A percentile compares a stretch with the other conserved stretches of the same genome.
Evolutionary conservation across 2,888 invertebrate genomes (phyloP).

Genomic region (Phragmatobia fuliginosa): DNA sequence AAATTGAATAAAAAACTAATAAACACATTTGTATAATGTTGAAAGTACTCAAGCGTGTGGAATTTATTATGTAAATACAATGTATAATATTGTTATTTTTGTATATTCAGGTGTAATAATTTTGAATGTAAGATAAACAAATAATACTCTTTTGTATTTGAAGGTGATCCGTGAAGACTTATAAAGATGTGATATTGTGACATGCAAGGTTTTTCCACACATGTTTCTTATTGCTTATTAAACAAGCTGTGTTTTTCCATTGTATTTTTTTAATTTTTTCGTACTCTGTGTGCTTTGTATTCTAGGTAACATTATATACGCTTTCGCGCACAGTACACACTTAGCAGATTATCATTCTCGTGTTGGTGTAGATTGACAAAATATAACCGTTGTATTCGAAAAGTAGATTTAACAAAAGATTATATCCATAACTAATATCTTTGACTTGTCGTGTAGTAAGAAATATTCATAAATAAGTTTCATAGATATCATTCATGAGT

Average conservation of each 20-base stretch:
- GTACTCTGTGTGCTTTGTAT: neutral
- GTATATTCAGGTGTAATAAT: slow-evolving; percentile 12
- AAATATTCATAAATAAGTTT: neutral
- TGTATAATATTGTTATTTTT: slow-evolving; percentile 10
- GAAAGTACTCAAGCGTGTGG: neutral
- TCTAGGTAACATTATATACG: neutral
- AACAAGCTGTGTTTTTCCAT: neutral
- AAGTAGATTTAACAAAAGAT: neutral
- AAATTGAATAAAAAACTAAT: neutral
- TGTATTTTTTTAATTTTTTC: neutral
- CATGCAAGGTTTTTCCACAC: slow-evolving; percentile 17
- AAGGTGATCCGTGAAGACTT: slow-evolving; percentile 16
- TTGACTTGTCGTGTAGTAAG: neutral
- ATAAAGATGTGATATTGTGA: slow-evolving; percentile 12
- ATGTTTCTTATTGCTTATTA: neutral
- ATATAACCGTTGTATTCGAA: neutral
- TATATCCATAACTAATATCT: too few relatives aligned
- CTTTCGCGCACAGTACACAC: neutral
- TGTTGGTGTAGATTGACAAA: neutral
- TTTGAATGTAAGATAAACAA: slow-evolving; percentile 11
- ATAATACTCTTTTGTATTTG: slow-evolving; percentile 11
- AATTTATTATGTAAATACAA: neutral
- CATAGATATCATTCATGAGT: too few relatives aligned
- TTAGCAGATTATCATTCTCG: neutral
- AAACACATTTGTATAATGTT: neutral